phyloP scores from a whole-genome alignment of 2,888 invertebrate genomes.

The Alloplasta piceator region DNA sequence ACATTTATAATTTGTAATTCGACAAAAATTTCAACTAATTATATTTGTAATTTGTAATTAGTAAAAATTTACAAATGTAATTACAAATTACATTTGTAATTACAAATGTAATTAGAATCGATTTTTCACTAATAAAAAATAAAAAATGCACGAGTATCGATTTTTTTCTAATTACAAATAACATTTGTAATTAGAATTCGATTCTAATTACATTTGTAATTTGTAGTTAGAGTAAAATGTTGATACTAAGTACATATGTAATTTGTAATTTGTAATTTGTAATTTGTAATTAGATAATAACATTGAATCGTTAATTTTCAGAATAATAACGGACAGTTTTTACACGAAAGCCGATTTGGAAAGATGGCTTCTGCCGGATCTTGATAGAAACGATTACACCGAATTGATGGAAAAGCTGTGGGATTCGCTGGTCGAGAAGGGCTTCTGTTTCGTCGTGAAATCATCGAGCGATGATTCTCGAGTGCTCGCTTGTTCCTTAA shows the following conservation, averaged over 20 bases:
- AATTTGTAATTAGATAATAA: slow-evolving; percentile 29
- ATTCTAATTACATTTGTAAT: too few species aligned
- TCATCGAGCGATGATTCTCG: slow-evolving; percentile 84
- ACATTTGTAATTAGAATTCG: too few species aligned
- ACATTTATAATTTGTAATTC: too few species aligned
- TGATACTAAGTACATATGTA: too few species aligned
- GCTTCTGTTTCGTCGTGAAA: slow-evolving; percentile 90
- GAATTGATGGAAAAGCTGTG: slow-evolving; percentile 89
- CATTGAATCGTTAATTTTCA: slow-evolving; percentile 80
- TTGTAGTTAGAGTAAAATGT: too few species aligned
- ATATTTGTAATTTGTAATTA: too few species aligned
- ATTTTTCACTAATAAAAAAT: neutral
- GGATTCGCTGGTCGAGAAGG: slow-evolving; percentile 88
- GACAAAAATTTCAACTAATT: too few species aligned
- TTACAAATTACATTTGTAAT: too few species aligned
- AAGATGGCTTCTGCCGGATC: slow-evolving; percentile 89
- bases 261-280: neutral
- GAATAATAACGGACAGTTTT: slow-evolving; percentile 93
- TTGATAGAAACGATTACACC: slow-evolving; percentile 88
- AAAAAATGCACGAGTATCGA: too few species aligned
- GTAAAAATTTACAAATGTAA: too few species aligned
- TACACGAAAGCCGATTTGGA: slow-evolving; percentile 94
- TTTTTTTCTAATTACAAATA: too few species aligned
- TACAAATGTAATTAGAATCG: neutral
- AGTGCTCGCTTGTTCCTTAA: slow-evolving; percentile 89